Base-by-base conservation (phyloP, 2,113 vertebrate genomes). In the Myiopsitta monachus region DNA sequence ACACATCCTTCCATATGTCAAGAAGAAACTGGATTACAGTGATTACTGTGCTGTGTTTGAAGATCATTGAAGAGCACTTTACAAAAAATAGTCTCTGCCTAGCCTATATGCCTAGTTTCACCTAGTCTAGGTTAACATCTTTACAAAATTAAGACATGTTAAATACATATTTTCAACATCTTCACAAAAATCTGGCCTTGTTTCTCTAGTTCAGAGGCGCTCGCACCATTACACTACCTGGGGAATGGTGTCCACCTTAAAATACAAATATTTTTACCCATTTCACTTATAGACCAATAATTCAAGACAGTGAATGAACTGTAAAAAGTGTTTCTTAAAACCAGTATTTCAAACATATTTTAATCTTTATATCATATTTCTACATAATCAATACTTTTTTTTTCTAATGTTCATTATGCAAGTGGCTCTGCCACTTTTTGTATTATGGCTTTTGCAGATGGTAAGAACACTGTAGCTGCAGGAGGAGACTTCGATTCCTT, bases 321-420 rank as follows among this genome's bases (percentile, higher is more conserved):
- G 8, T 51, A 67, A 85, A 95, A 97, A 87, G 52, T 77, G 81
- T 59, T 73, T 88, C 47, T 83, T 77, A 67, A 87, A 93, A 75
- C 27, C 38, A 95, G 18, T 78, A 95, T 67, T 94, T 96, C 31
- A 73, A 64, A 87, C 38, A 36, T 89, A 83, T 43, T 95, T 96
- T 70, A 94, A 84, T 91, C 78, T 94, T 97, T 94, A 73, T 90
- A 94, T 90, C n/a, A 7, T 76, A 43, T 93, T 90, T 91, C 69
- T 54, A 75, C 62, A 66, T 33, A 46, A 52, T 88, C 43, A 59
- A 74, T 27, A 19, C 8, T 39, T 69, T 59, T 47, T 90, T 59
- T 82, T 91, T 41, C 27, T 87, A 78, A 91, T 87, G 36, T 90
- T 92, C 18, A 79, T 94, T 73, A 64, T 44, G 79, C 75, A 95